Evolutionary conservation across 2,113 vertebrate genomes (phyloP).

Genomic region (Terrapene triunguis): DNA sequence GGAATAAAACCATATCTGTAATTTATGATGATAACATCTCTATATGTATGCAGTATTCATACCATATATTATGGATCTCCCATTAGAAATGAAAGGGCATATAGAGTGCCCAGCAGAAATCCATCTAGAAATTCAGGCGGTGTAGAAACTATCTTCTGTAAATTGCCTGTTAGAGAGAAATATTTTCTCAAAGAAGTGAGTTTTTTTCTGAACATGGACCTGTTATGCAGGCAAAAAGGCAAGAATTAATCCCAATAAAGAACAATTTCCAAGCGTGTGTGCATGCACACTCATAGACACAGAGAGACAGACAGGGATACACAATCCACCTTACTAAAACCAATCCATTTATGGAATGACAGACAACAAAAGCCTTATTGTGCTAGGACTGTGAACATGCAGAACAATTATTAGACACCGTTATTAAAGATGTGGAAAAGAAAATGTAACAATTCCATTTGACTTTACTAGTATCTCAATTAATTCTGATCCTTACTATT

Average conservation of each 20-base stretch:
- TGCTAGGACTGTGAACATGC: neutral
- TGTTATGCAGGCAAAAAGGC: neutral
- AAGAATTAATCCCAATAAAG: conserved; percentile 4
- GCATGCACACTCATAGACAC: neutral
- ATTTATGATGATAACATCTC: conserved; percentile 27
- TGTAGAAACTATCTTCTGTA: conserved; percentile 53
- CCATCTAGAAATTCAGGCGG: conserved; percentile 14
- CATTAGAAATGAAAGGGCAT: conserved; percentile 38
- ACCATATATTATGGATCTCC: conserved; percentile 48
- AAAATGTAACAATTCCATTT: neutral
- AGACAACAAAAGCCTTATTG: neutral
- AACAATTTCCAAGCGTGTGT: neutral
- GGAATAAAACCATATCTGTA: neutral
- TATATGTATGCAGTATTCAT: conserved; percentile 47
- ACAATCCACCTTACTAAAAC: neutral
- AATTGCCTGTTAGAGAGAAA: conserved; percentile 52
- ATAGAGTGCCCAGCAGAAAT: conserved; percentile 35
- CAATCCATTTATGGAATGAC: neutral
- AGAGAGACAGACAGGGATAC: neutral
- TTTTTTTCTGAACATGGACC: neutral
- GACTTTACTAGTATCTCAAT: neutral
- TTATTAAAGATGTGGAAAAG: neutral
- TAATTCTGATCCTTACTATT: neutral
- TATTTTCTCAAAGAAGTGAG: neutral
- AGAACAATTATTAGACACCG: neutral